Conservation (phyloP, 2,113 vertebrate genomes). For the Salminus brasiliensis region DNA sequence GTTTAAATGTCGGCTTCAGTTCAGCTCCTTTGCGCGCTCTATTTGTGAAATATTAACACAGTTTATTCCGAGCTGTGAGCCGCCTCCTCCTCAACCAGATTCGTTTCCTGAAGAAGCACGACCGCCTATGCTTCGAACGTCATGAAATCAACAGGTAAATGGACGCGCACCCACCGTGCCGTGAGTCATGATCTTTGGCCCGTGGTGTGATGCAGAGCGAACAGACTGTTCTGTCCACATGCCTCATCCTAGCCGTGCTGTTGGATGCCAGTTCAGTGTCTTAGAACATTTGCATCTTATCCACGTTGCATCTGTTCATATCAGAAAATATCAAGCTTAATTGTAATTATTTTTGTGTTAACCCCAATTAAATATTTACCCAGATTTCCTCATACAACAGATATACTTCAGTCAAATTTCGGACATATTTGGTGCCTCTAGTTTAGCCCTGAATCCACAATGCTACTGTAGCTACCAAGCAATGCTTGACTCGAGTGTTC, state of each 20-base stretch:
- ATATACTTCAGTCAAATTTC: no score
- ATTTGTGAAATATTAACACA: background rate
- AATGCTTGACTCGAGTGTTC: no score
- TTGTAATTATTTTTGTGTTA: background rate
- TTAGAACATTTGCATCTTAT: background rate
- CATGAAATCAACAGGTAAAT: slow-evolving; percentile 50
- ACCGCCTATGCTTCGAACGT: slow-evolving; percentile 2
- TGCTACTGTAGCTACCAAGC: no score
- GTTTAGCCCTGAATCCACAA: no score
- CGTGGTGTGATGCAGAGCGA: slow-evolving; percentile 32
- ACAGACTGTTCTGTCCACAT: slow-evolving; percentile 47
- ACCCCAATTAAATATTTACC: no score
- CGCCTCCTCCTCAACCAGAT: background rate
- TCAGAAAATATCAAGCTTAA: background rate
- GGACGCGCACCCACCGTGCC: slow-evolving; percentile 5
- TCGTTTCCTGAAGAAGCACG: slow-evolving; percentile 14
- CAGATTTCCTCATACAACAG: no score
- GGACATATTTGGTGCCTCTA: no score
- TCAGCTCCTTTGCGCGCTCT: background rate
- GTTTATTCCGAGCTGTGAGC: background rate
- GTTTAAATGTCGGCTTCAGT: slow-evolving; percentile 1
- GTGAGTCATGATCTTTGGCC: slow-evolving; percentile 49
- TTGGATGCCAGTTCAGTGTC: background rate
- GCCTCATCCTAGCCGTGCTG: background rate
- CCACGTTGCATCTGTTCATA: background rate